A percentile compares a stretch with the other conserved stretches of the same genome.
Evolutionary conservation across 2,113 vertebrate species (phyloP).

Genomic region (Bagarius yarrelli): DNA sequence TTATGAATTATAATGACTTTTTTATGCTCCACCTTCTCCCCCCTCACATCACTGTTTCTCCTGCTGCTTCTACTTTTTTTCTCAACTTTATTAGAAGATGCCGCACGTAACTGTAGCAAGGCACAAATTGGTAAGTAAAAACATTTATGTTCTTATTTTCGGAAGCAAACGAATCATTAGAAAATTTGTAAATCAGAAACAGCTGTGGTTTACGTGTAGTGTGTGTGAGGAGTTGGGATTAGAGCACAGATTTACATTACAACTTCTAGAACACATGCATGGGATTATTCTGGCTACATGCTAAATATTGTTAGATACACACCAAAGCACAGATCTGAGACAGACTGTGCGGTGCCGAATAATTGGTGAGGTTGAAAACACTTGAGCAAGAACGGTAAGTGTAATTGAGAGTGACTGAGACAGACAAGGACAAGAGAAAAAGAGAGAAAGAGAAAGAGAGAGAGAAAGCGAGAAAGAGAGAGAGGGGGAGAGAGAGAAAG

Average conservation of each 20-base stretch:
- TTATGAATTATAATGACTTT: too few relatives aligned
- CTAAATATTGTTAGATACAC: neutral
- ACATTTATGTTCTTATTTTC: neutral
- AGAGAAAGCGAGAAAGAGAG: neutral
- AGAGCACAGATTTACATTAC: neutral
- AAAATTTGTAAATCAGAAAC: neutral
- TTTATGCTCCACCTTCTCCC: too few relatives aligned
- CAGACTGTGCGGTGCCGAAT: neutral
- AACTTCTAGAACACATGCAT: neutral
- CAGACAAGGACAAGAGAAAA: neutral
- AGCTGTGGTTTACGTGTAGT: neutral
- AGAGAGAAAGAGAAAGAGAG: neutral
- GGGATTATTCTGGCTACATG: neutral
- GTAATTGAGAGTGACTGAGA: slow-evolving; percentile 11
- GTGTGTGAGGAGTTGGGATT: neutral
- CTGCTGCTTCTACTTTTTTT: too few relatives aligned
- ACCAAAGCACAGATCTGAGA: neutral
- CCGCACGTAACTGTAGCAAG: too few relatives aligned
- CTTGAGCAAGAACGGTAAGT: neutral
- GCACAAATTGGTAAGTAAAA: too few relatives aligned
- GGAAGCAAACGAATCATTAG: neutral
- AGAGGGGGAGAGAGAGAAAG: neutral
- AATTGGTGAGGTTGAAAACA: neutral
- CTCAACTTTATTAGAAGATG: too few relatives aligned
- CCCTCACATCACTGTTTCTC: too few relatives aligned